Conservation (phyloP, 2,113 vertebrate species). For the Leucopsar rothschildi region DNA sequence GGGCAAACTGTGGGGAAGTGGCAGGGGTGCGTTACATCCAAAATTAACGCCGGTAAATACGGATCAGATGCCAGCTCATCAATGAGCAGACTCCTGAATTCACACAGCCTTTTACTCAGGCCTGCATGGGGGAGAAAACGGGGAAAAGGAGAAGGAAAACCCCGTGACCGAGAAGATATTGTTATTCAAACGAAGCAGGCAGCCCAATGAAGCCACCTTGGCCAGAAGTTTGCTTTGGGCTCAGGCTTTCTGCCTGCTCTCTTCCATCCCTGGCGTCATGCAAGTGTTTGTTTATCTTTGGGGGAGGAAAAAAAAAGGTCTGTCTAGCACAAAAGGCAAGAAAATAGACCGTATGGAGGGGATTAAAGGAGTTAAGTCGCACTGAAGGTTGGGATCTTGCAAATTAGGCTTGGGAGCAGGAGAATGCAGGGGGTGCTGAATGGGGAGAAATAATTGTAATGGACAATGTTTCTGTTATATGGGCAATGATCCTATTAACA, state of each 20-base stretch:
- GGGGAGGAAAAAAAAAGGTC: neutral
- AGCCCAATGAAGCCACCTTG: slow-evolving; percentile 64
- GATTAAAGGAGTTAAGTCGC: slow-evolving; percentile 33
- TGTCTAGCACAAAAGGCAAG: slow-evolving; percentile 16
- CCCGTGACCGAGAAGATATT: slow-evolving; percentile 26
- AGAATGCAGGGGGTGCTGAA: neutral
- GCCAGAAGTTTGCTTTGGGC: neutral
- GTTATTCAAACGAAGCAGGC: slow-evolving; percentile 47
- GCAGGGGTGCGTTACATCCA: slow-evolving; percentile 72
- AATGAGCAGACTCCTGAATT: slow-evolving; percentile 59
- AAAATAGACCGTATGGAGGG: slow-evolving; percentile 17
- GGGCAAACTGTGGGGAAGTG: slow-evolving; percentile 73
- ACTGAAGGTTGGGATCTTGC: neutral
- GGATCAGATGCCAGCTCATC: slow-evolving; percentile 76
- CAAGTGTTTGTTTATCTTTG: neutral
- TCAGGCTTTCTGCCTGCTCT: neutral
- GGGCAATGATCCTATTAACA: neutral
- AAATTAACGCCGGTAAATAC: slow-evolving; percentile 73
- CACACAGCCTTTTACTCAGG: slow-evolving; percentile 62
- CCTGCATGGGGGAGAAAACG: neutral
- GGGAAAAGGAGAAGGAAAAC: neutral
- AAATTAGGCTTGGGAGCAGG: neutral
- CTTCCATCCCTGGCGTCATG: neutral
- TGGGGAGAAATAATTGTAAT: neutral
- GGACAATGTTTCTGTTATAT: neutral